Evolutionary conservation across 1,140 invertebrate genomes (phyloP).

Genomic region (Gonatopus flavifemur): DNA sequence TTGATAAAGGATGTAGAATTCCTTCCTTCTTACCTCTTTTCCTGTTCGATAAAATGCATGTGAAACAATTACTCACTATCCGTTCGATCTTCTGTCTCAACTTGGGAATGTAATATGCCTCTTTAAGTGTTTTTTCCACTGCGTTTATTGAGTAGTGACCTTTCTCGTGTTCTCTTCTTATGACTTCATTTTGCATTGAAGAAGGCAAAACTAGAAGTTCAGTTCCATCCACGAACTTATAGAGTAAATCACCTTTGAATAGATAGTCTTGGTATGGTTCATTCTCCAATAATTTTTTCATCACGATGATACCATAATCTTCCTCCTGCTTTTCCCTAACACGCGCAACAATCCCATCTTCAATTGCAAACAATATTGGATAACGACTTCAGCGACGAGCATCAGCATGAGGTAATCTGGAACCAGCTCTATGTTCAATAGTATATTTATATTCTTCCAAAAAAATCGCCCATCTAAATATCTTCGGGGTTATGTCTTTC

Average conservation of each 20-base stretch:
- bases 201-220: neutral
- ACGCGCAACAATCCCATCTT: neutral
- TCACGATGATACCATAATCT: neutral
- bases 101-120: neutral
- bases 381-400: neutral
- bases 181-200: neutral
- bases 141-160: neutral
- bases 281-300: neutral
- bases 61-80: neutral
- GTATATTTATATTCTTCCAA: constrained; percentile 22
- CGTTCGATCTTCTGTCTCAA: neutral
- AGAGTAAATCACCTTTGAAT: neutral
- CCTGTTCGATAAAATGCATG: neutral
- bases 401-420: constrained; percentile 24
- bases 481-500: constrained; percentile 2
- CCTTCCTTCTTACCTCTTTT: neutral
- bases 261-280: neutral
- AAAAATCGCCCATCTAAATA: constrained; percentile 25
- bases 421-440: constrained; percentile 19
- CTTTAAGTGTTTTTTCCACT: neutral
- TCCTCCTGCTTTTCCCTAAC: neutral
- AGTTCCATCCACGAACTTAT: neutral
- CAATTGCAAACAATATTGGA: neutral
- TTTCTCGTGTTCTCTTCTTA: neutral
- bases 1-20: neutral